Conservation (phyloP, 2,113 vertebrate genomes). For the Pheucticus melanocephalus region DNA sequence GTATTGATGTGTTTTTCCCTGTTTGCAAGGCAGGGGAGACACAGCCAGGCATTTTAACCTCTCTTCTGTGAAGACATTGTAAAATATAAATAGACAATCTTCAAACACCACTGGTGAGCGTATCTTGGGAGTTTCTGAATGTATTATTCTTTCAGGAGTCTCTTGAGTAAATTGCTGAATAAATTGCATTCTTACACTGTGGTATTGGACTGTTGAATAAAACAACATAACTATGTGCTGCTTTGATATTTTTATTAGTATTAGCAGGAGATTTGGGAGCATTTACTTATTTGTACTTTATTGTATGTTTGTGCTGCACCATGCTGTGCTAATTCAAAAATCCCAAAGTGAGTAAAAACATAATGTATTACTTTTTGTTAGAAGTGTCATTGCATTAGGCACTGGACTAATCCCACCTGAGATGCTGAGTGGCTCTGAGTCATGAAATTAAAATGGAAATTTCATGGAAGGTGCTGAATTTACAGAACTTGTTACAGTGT, state of each 20-base stretch:
- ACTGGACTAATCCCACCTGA: not conserved
- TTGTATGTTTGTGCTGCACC: not conserved
- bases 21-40: not conserved
- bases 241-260: not conserved
- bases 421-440: not conserved
- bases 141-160: not conserved
- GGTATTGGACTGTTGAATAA: not conserved
- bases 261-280: not conserved
- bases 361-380: not conserved
- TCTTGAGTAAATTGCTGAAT: not conserved
- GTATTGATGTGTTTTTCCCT: not conserved
- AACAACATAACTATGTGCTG: not conserved
- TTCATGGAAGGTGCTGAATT: not conserved
- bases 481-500: not conserved
- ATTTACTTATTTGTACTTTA: not conserved
- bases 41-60: not conserved
- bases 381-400: not conserved
- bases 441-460: not conserved
- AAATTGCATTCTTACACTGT: not conserved
- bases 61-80: not conserved
- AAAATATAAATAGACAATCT: not conserved
- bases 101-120: not conserved
- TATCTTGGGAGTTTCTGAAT: not conserved
- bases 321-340: not conserved
- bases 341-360: not conserved